A percentile compares a stretch with the other conserved stretches of the same genome.
These are phyloP conservation scores for Hypomecis punctinalis DNA, from an alignment of 2,888 invertebrate species.

Conservation along the genomic window DNA sequence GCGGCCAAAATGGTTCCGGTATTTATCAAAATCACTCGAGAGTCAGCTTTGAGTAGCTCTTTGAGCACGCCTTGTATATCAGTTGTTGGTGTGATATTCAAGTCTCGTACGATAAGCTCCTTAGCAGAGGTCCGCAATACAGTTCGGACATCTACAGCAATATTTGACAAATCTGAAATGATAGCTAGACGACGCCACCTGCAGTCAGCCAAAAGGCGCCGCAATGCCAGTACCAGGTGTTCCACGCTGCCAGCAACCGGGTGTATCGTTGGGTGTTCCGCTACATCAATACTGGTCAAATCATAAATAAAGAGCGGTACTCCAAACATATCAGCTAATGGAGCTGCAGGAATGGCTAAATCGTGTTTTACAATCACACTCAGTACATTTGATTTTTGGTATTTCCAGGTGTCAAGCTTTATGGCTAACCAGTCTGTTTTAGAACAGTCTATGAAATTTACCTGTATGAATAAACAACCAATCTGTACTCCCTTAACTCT, in stretches of 20 bases:
- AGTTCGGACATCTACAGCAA: not conserved
- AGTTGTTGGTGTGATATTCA: not conserved
- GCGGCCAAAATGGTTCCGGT: not conserved
- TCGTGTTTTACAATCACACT: not conserved
- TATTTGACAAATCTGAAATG: not conserved
- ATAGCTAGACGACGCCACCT: slow-evolving; percentile 6
- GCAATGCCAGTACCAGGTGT: slow-evolving; percentile 14
- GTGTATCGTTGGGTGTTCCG: not conserved
- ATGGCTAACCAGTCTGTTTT: not conserved
- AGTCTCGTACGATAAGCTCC: not conserved
- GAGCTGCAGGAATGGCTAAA: not conserved
- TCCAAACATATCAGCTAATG: not conserved
- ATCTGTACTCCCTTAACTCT: too few relatives aligned
- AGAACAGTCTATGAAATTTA: not conserved
- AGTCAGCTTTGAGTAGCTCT: not conserved
- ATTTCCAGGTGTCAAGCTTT: not conserved
- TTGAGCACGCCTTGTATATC: not conserved
- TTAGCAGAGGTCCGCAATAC: not conserved
- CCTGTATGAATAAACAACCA: too few relatives aligned
- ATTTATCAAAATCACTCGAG: not conserved
- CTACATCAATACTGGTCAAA: not conserved
- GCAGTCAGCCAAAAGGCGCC: slow-evolving; percentile 21
- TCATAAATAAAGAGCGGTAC: not conserved
- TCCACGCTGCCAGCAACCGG: not conserved
- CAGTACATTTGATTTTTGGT: too few relatives aligned